Evolutionary conservation across 2,888 invertebrate species (phyloP).

Genomic region (Melangyna quadrimaculata): DNA sequence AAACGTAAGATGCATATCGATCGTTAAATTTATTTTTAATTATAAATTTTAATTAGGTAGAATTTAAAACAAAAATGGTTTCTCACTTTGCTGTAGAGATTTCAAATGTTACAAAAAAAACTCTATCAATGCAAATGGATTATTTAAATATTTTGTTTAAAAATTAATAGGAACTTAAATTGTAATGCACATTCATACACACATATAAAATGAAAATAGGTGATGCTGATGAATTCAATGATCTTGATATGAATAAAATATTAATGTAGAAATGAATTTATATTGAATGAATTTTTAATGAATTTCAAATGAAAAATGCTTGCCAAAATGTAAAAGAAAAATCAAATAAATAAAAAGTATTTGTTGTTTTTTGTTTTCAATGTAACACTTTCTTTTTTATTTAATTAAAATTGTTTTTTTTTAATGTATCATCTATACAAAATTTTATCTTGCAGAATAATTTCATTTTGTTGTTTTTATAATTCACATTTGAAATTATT

Average conservation of each 20-base stretch:
- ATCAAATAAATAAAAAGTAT: slow-evolving; percentile 42
- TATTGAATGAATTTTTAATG: slow-evolving; percentile 41
- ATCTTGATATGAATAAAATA: slow-evolving; percentile 38
- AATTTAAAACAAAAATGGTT: too few relatives aligned
- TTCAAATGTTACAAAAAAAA: too few relatives aligned
- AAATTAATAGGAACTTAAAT: slow-evolving; percentile 69
- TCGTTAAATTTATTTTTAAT: too few relatives aligned
- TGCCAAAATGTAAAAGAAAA: slow-evolving; percentile 43
- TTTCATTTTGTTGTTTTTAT: not conserved
- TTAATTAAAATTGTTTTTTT: slow-evolving; percentile 54
- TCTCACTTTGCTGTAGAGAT: too few relatives aligned
- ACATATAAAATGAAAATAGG: slow-evolving; percentile 28
- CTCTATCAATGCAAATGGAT: slow-evolving; percentile 42
- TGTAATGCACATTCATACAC: slow-evolving; percentile 9
- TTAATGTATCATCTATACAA: slow-evolving; percentile 70
- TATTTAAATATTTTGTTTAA: slow-evolving; percentile 8
- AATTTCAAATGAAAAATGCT: slow-evolving; percentile 44
- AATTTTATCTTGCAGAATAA: slow-evolving; percentile 34
- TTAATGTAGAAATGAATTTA: slow-evolving; percentile 23
- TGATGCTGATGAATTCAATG: slow-evolving; percentile 71
- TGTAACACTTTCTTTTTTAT: slow-evolving; percentile 68
- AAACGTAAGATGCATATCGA: too few relatives aligned
- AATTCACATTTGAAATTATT: slow-evolving; percentile 18
- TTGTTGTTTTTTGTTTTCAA: slow-evolving; percentile 50
- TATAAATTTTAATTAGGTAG: too few relatives aligned